These are phyloP conservation scores for Nezara viridula DNA, from an alignment of 2,888 invertebrate genomes.

Conservation along the genomic window DNA sequence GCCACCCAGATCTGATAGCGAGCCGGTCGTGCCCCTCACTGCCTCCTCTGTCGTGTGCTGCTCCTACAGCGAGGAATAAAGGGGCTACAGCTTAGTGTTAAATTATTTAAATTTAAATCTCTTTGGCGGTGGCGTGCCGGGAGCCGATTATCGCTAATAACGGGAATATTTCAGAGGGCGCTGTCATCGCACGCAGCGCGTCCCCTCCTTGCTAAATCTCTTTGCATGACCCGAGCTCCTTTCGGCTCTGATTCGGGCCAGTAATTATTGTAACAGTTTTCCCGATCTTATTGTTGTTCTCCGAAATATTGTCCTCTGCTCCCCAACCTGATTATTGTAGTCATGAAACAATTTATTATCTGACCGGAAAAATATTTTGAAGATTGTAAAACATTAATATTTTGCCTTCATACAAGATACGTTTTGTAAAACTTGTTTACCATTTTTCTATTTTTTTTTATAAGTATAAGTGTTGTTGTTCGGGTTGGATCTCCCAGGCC, in stretches of 20 bases:
- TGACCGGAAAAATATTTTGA: too few relatives aligned
- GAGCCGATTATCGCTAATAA: conserved; percentile 33
- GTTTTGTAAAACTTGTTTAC: too few relatives aligned
- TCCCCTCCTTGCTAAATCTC: background rate
- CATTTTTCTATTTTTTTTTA: too few relatives aligned
- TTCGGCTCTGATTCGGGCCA: background rate
- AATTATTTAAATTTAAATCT: conserved; percentile 48
- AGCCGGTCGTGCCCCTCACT: background rate
- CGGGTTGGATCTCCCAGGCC: too few relatives aligned
- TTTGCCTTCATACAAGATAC: too few relatives aligned
- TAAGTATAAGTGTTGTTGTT: too few relatives aligned
- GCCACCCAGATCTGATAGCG: background rate
- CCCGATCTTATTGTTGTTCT: background rate
- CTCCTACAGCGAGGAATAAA: background rate
- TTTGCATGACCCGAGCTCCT: background rate
- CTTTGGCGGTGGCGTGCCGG: conserved; percentile 27
- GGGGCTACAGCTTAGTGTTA: background rate
- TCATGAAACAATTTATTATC: too few relatives aligned
- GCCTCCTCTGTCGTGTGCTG: background rate
- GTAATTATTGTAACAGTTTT: conserved; percentile 6
- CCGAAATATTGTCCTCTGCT: background rate
- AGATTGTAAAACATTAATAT: too few relatives aligned
- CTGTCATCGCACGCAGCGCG: conserved; percentile 33
- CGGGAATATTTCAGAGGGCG: conserved; percentile 40
- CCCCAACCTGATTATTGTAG: background rate